Conservation (phyloP, 2,797 vertebrate genomes). For the Nannoperca obscura region DNA sequence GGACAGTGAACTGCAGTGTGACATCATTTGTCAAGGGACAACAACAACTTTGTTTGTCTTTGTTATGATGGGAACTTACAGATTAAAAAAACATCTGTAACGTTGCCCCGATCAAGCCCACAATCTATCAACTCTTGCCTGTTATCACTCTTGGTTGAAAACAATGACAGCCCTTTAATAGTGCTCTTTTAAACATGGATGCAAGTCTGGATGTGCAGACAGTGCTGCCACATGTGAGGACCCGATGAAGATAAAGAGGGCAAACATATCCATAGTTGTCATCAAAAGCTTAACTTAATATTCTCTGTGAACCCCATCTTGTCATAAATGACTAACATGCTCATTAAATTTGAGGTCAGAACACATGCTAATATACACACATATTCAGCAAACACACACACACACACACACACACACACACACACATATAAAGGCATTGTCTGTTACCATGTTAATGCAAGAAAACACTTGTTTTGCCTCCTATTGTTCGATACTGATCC, state of each 20-base stretch:
- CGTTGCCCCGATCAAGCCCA: conserved; percentile 23
- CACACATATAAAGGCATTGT: conserved; percentile 2
- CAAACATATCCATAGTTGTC: conserved; percentile 20
- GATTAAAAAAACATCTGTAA: conserved; percentile 51
- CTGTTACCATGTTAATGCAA: conserved; percentile 52
- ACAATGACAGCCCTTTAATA: conserved; percentile 23
- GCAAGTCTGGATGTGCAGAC: conserved; percentile 26
- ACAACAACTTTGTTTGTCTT: conserved; percentile 63
- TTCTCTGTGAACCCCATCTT: conserved; percentile 9
- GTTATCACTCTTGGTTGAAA: conserved; percentile 27
- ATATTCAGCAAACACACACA: conserved; percentile 16
- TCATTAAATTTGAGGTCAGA: conserved; percentile 33
- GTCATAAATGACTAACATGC: conserved; percentile 30
- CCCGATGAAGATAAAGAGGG: conserved; percentile 9
- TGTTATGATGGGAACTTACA: conserved; percentile 42
- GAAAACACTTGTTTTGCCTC: conserved; percentile 48
- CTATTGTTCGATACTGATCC: conserved; percentile 43
- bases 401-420: too few species aligned
- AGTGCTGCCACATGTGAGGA: conserved; percentile 15
- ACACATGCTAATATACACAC: conserved; percentile 16
- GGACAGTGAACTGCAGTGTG: conserved; percentile 41
- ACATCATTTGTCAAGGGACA: conserved; percentile 36
- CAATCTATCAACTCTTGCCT: conserved; percentile 34
- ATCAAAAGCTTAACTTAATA: conserved; percentile 8
- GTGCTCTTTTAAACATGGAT: conserved; percentile 20